Base-by-base conservation (phyloP, 1,140 invertebrate species). In the Chironomus striatipennis region DNA sequence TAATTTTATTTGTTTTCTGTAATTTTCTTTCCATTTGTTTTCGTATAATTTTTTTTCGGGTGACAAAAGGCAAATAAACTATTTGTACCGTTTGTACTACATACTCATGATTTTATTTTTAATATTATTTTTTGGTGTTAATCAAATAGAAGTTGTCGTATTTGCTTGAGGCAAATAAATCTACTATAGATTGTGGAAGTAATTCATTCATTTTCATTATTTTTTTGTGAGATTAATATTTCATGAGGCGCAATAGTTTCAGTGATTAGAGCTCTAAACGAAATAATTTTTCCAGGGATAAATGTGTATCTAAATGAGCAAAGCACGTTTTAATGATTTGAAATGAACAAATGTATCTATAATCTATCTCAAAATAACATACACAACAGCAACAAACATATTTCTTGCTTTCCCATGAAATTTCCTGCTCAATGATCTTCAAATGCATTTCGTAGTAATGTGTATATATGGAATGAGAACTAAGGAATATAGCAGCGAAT, bases 401-500 rank as follows among this genome's bases (percentile, higher is more conserved):
- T 57, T 57, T 57, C 47, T 57, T 70, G 20, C 17, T 20, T 70
- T 70, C 65, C 65, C 65, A 70, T 70, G 65, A 70, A 70, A 70
- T 70, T 70, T 70, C 65, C 65, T 70, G 65, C 65, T 70, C 65
- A 70, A 18, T 70, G 65, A 70, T 17, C 65, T 70, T 10, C 17
- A 18, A 70, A 21, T 70, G 65, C 65, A 70, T 21, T 70, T 70
- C 5, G 12, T 47, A 47, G 43, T 15, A 10, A 47, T 47, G 43
- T 47, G 43, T 47, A 47, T 9, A 9, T 47, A 47, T 47, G 43
- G 15, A 34, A 34, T 34, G 24, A 47, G 43, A 9, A 57, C 8
- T 12, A 12, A 57, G 47, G 12, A n/a, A 57, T 12, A 57, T 15
- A 57, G 15, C 12, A 57, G 43, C 8, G 47, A 57, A n/a, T 57